phyloP scores from a whole-genome alignment of 2,113 vertebrate genomes.

The Melospiza melodia region DNA sequence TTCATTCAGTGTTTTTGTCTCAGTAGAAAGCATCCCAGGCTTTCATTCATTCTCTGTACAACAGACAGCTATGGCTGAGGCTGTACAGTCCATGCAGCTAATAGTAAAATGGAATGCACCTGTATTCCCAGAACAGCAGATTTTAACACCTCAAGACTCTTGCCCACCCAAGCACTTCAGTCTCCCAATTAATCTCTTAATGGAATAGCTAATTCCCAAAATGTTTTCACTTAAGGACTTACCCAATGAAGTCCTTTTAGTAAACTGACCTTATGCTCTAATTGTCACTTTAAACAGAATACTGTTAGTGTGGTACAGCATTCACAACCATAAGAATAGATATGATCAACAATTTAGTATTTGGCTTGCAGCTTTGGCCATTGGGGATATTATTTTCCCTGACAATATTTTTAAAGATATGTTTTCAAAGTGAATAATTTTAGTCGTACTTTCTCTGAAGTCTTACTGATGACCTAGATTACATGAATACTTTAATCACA shows the following conservation, averaged over 20 bases:
- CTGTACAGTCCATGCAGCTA: background rate
- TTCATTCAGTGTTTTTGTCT: background rate
- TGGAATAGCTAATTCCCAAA: background rate
- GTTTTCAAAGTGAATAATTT: background rate
- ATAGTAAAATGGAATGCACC: background rate
- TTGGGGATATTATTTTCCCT: background rate
- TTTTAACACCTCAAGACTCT: background rate
- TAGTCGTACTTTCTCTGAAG: background rate
- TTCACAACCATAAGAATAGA: background rate
- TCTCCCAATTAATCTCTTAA: background rate
- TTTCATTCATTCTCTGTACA: background rate
- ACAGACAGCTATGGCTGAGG: background rate
- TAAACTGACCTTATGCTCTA: background rate
- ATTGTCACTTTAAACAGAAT: background rate
- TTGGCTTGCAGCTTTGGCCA: background rate
- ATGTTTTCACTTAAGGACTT: background rate
- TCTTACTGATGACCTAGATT: background rate
- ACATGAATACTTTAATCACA: background rate
- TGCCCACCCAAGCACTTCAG: background rate
- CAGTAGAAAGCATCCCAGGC: background rate
- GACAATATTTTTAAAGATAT: background rate
- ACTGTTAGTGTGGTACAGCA: background rate
- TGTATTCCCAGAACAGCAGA: background rate
- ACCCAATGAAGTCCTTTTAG: background rate
- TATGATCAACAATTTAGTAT: background rate